phyloP scores from a whole-genome alignment of 2,113 vertebrate species.

The Cavia porcellus region DNA sequence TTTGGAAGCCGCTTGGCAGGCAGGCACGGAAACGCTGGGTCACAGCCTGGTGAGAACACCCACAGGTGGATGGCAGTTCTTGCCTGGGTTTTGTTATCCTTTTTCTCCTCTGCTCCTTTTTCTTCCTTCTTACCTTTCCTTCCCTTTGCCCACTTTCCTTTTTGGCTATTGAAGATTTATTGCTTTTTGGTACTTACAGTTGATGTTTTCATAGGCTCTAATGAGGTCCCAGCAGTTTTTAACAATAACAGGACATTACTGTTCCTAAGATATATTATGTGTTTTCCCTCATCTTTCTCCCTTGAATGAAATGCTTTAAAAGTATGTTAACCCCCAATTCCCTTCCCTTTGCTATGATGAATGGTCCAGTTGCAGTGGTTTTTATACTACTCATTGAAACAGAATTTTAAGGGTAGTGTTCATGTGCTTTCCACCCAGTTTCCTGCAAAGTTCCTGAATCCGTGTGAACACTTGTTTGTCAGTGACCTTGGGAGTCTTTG shows the following conservation, averaged over 20 bases:
- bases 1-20: slow-evolving; percentile 84
- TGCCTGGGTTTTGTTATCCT: neutral
- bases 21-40: slow-evolving; percentile 81
- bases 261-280: slow-evolving; percentile 89
- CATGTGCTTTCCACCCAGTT: slow-evolving; percentile 11
- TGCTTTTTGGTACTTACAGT: slow-evolving; percentile 87
- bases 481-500: neutral
- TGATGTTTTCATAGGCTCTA: slow-evolving; percentile 91
- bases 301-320: slow-evolving; percentile 87
- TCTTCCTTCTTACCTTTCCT: slow-evolving; percentile 67
- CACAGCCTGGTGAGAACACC: slow-evolving; percentile 78
- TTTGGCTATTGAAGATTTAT: slow-evolving; percentile 88
- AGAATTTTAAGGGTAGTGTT: slow-evolving; percentile 40
- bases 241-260: slow-evolving; percentile 92
- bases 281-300: slow-evolving; percentile 88
- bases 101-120: neutral
- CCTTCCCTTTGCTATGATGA: slow-evolving; percentile 84
- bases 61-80: slow-evolving; percentile 71
- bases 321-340: slow-evolving; percentile 84
- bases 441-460: slow-evolving; percentile 26
- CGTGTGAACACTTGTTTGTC: neutral
- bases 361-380: slow-evolving; percentile 77
- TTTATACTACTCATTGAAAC: slow-evolving; percentile 77
- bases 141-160: slow-evolving; percentile 73
- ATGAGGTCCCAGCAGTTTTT: slow-evolving; percentile 93